Conservation (phyloP, 2,888 invertebrate species). For the Andrena fulva region DNA sequence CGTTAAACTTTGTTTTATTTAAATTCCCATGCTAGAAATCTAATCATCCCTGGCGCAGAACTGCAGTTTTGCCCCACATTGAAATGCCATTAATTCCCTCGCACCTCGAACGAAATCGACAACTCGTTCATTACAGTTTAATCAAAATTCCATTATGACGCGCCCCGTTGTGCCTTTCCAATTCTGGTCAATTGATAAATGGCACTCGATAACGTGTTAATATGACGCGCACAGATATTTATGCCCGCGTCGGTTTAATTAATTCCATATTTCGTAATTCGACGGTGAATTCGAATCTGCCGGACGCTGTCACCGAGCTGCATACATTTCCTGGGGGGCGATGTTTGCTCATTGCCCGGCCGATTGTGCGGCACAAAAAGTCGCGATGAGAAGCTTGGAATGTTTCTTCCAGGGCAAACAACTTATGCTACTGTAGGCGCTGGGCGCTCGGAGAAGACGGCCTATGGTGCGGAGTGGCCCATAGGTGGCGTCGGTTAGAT, state of each 20-base stretch:
- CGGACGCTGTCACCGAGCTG: neutral
- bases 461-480: too few species aligned
- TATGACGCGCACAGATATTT: conserved; percentile 1
- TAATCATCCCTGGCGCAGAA: neutral
- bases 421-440: too few species aligned
- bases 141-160: conserved; percentile 2
- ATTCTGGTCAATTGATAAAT: neutral
- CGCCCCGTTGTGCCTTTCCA: neutral
- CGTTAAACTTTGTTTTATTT: neutral
- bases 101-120: neutral
- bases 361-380: neutral
- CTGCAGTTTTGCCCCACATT: neutral
- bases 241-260: neutral
- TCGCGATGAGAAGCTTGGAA: neutral
- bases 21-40: neutral
- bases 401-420: neutral
- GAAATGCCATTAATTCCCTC: neutral
- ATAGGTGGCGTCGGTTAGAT: too few species aligned
- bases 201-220: neutral
- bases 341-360: neutral
- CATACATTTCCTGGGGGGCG: neutral
- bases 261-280: conserved; percentile 8
- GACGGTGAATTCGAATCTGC: neutral
- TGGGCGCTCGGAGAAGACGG: too few species aligned
- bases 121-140: conserved; percentile 4